Base-by-base conservation (phyloP, 1,140 invertebrate genomes). In the Phthorimaea operculella region DNA sequence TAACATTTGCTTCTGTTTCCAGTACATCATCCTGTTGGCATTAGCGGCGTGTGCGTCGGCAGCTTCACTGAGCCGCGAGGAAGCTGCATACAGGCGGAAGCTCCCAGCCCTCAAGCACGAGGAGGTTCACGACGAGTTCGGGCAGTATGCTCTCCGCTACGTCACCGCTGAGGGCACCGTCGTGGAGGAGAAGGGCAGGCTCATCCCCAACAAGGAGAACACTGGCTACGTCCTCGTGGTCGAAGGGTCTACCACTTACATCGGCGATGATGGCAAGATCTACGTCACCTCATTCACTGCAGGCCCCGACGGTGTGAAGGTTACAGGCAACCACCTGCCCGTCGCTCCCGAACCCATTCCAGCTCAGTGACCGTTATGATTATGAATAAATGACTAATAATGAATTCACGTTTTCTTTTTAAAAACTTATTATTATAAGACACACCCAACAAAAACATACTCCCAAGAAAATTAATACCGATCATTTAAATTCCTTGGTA, bases 71-170 rank as follows among this genome's bases (percentile, higher is more conserved):
- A 17, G 33, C 14, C 1, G 49, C 9, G 56, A 51, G 47, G 57
- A 53, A 51, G 51, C 45, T 16, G 45, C 17, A 8, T 17, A 3
- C 1, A 9, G 48, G 17, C 49, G 66, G 1, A 34, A 45, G 0
- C 52, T 75, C 8, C 70, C 72, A 0, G 73, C 72, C 1, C 42
- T 74, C 1, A 50, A 67, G 16, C 69, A 72, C 12, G 76, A 80
- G 17, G 79, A 83, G 50, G 64, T 74, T 11, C 75, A 75, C 51
- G 80, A 85, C 49, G 75, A 82, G 14, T 64, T 55, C 21, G 82
- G 82, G 8, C 78, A 83, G 62, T 86, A 75, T 58, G 66, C 80
- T 4, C 63, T 84, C 17, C 73, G 72, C 9, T 86, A 83, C 60
- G 58, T 78, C 36, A 78, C 77, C 16, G 79, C 68, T 7, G 78